Base-by-base conservation (phyloP, 1,140 invertebrate genomes). In the Spodoptera frugiperda region DNA sequence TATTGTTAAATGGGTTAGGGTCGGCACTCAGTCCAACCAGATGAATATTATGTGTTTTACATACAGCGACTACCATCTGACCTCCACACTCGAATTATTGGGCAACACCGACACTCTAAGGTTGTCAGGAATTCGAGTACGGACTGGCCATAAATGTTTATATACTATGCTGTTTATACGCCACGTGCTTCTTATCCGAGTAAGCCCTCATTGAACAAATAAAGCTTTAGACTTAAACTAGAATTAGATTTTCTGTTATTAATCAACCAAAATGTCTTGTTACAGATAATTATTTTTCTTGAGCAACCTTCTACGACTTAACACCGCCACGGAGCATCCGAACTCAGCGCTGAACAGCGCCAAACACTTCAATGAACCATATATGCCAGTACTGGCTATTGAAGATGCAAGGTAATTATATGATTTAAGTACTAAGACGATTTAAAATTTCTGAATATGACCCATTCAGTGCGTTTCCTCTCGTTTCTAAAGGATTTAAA, bases 361-460 rank as follows among this genome's bases (percentile, higher is more conserved):
- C 87, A 79, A 76, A 80, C 78, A 82, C 76, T 80, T 91, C 87
- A 88, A 93, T 93, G 92, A 89, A 87, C 84, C 84, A 93, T 92
- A 87, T 91, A 93, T 93, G 92, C 92, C 91, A 89, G 89, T 91
- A 84, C 73, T 91, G 87, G 87, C 83, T 76, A 84, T 84, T 79
- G 90, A 93, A 91, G 89, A 93, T 93, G 92, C 91, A 90, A 92
- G 90, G 92, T 93, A 87, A 17, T 63, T 11, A 14, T 14, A 6
- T 44, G 80, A 78, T 81, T 68, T 30, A 30, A 0, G 4, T 15
- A 15, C 6, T 48, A 48, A 48, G 6, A 19, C 19, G n/a, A 19
- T 25, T 49, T 14, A 15, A 25, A 25, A 44, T n/a, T 11, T 11
- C 14, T 57, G 1, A 0, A 57, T 5, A 14, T 57, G 11, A 57